Percentiles rank a stretch among this genome's conserved stretches.
These are phyloP conservation scores for Apostichopus californicus DNA, from an alignment of 35 echinoderm and acorn worm species.

Conservation along the genomic window DNA sequence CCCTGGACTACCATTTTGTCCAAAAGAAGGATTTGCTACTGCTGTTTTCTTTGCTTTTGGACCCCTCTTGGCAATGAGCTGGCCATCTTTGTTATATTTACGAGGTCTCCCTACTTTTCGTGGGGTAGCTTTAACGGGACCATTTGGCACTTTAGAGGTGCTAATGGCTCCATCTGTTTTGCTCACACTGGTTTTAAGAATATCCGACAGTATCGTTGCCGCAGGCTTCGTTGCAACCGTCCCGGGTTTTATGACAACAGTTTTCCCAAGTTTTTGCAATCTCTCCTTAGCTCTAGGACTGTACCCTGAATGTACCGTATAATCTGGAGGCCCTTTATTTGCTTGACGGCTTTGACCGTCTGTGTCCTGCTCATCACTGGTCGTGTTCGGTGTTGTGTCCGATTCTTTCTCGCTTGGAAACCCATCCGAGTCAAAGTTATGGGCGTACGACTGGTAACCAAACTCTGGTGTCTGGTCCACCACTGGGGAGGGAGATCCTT, in stretches of 20 bases:
- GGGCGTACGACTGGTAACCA: conserved; percentile 93
- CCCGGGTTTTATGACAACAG: conserved; percentile 24
- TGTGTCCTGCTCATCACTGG: conserved; percentile 88
- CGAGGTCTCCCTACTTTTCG: conserved; percentile 48
- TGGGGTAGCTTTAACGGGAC: conserved; percentile 21
- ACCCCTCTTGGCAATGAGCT: conserved; percentile 65
- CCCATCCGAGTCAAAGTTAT: conserved; percentile 98
- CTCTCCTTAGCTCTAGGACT: conserved; percentile 87
- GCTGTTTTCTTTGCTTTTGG: conserved; percentile 65
- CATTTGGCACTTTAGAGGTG: conserved; percentile 21
- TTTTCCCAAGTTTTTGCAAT: conserved; percentile 65
- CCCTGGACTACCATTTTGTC: neutral
- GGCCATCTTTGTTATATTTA: conserved; percentile 53
- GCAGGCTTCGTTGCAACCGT: neutral
- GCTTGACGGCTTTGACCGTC: conserved; percentile 47
- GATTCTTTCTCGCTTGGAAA: conserved; percentile 89
- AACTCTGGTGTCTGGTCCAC: conserved; percentile 62
- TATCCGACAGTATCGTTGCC: conserved; percentile 21
- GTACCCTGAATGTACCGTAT: conserved; percentile 95
- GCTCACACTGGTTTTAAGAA: conserved; percentile 9
- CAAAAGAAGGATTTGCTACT: neutral
- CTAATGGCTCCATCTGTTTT: conserved; percentile 2
- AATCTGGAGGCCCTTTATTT: conserved; percentile 57
- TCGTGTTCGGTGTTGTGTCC: conserved; percentile 74
- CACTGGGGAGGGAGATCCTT: conserved; percentile 44